phyloP scores from a whole-genome alignment of 2,888 invertebrate species.

The Desoria tigrina region DNA sequence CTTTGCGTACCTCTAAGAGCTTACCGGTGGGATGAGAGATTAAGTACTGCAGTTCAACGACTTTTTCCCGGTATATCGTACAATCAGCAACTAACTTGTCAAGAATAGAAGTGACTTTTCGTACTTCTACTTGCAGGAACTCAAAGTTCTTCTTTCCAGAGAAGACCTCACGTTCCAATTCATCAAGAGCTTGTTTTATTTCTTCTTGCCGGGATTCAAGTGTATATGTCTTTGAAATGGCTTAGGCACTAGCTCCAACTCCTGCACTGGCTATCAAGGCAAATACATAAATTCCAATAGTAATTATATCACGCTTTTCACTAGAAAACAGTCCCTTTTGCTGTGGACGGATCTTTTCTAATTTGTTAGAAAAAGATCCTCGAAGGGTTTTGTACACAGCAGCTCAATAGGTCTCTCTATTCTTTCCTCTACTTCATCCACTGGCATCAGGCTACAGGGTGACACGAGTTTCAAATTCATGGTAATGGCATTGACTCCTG shows the following conservation, averaged over 20 bases:
- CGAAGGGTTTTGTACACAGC: background rate
- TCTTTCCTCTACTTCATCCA: background rate
- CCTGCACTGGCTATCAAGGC: background rate
- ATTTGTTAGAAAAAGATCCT: too few relatives aligned
- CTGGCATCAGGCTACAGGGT: background rate
- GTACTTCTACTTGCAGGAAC: background rate
- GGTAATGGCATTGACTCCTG: background rate
- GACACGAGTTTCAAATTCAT: conserved; percentile 12
- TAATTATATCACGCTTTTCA: background rate
- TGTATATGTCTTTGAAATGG: background rate
- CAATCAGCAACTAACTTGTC: background rate
- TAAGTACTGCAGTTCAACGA: background rate
- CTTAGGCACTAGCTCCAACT: background rate
- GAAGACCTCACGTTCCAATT: background rate
- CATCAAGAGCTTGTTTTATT: background rate
- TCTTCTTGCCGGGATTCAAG: background rate
- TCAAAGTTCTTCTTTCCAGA: background rate
- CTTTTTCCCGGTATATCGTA: background rate
- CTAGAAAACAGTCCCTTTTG: background rate
- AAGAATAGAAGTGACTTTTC: conserved; percentile 4
- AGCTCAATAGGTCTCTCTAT: background rate
- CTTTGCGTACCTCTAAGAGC: conserved; percentile 5
- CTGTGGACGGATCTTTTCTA: too few relatives aligned
- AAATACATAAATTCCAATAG: background rate
- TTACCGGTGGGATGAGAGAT: background rate